Conservation (phyloP, 2,888 invertebrate genomes). For the Sinelater perroti region DNA sequence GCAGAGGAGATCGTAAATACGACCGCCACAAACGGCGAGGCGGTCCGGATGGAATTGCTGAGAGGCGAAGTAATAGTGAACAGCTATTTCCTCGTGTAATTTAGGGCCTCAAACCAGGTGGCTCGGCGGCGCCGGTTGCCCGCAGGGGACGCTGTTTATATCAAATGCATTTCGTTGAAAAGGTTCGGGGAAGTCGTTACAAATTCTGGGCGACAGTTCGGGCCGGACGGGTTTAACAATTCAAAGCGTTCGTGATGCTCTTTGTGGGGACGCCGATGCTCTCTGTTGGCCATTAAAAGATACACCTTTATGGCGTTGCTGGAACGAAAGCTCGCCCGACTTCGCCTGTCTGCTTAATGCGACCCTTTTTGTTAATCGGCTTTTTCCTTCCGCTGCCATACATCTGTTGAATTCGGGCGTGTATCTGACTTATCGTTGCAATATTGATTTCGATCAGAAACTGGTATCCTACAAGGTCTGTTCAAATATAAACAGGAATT, state of each 20-base stretch:
- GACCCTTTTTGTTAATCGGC: neutral
- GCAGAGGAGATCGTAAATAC: constrained; percentile 54
- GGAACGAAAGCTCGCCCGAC: neutral
- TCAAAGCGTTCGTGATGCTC: constrained; percentile 22
- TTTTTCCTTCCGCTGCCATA: no score
- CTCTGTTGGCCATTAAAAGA: constrained; percentile 12
- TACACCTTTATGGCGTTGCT: constrained; percentile 9
- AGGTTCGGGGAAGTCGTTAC: constrained; percentile 51
- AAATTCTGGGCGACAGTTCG: constrained; percentile 49
- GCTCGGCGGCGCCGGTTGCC: constrained; percentile 47
- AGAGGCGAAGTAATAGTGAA: constrained; percentile 53
- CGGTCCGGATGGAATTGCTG: constrained; percentile 52
- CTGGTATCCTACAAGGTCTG: no score
- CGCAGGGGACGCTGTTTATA: constrained; percentile 52
- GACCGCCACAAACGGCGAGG: constrained; percentile 51
- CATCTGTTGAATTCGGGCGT: no score
- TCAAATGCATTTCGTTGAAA: constrained; percentile 54
- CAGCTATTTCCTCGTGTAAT: constrained; percentile 56
- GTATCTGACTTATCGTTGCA: no score
- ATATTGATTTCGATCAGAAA: no score
- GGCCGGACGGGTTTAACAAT: constrained; percentile 41
- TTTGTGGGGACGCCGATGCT: constrained; percentile 10
- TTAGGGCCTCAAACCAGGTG: constrained; percentile 50
- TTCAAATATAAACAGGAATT: no score
- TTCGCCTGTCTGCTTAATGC: neutral